Evolutionary conservation across 1,140 invertebrate species (phyloP).

Genomic region (Ostrea denselamellosa): DNA sequence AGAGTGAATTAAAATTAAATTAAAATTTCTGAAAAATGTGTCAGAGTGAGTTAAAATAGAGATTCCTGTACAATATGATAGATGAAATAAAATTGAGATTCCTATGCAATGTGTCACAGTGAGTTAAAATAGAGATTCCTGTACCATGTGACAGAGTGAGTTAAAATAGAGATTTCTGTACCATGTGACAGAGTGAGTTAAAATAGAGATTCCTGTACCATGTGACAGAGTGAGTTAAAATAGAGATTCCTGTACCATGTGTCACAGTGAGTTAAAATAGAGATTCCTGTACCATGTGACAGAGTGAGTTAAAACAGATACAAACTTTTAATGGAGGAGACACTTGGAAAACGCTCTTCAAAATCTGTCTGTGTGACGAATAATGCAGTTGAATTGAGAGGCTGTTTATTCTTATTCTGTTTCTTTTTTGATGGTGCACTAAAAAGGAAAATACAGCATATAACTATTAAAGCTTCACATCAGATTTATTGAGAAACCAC

Average conservation of each 20-base stretch:
- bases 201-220: not conserved
- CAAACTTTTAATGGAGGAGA: slow-evolving; percentile 4
- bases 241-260: too few species aligned
- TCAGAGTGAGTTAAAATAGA: too few species aligned
- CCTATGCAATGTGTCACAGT: too few species aligned
- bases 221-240: too few species aligned
- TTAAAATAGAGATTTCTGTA: not conserved
- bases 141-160: not conserved
- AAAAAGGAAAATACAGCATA: not conserved
- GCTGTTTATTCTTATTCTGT: not conserved
- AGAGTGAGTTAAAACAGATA: not conserved
- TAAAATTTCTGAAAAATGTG: too few species aligned
- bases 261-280: too few species aligned
- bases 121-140: too few species aligned
- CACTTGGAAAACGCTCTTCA: not conserved
- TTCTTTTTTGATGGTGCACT: not conserved
- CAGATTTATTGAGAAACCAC: not conserved
- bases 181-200: not conserved
- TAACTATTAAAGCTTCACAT: not conserved
- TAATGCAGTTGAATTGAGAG: not conserved
- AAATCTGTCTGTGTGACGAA: slow-evolving; percentile 3
- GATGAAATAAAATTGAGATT: too few species aligned
- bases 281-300: not conserved
- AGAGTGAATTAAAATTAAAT: too few species aligned
- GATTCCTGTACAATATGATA: too few species aligned